Conservation (phyloP, 2,888 invertebrate genomes). For the Chironomus riparius region DNA sequence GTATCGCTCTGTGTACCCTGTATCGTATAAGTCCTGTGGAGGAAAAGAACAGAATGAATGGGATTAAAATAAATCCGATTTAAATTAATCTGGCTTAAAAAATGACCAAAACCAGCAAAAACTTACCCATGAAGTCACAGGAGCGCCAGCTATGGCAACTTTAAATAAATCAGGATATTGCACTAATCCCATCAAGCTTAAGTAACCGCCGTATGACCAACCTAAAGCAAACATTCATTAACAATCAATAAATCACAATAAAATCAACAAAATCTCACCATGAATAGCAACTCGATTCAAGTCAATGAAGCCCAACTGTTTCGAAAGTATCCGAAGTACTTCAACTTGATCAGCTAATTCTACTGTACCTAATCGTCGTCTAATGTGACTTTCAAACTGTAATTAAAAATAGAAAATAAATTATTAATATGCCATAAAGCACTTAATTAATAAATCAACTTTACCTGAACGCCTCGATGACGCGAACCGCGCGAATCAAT, state of each 20-base stretch:
- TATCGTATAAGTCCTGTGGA: conserved; percentile 78
- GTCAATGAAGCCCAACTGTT: conserved; percentile 81
- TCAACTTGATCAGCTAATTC: conserved; percentile 94
- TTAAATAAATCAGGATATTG: conserved; percentile 90
- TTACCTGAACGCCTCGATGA: conserved; percentile 64
- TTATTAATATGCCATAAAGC: not conserved
- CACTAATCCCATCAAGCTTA: conserved; percentile 88
- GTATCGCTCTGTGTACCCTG: conserved; percentile 97
- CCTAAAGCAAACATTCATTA: not conserved
- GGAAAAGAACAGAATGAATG: too few relatives aligned
- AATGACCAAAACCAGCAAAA: too few relatives aligned
- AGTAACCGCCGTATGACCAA: conserved; percentile 60
- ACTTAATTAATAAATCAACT: not conserved
- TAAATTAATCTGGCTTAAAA: not conserved
- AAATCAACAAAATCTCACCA: conserved; percentile 70
- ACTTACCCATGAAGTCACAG: conserved; percentile 37
- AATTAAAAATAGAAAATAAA: not conserved
- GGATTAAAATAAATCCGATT: not conserved
- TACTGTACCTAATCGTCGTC: conserved; percentile 84
- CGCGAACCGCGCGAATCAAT: conserved; percentile 94
- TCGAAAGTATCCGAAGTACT: conserved; percentile 77
- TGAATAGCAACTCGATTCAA: conserved; percentile 87
- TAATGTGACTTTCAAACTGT: conserved; percentile 83
- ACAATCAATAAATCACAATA: conserved; percentile 40
- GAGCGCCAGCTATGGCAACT: conserved; percentile 93